Conservation (phyloP, 2,797 vertebrate genomes). For the Sebastes minor region DNA sequence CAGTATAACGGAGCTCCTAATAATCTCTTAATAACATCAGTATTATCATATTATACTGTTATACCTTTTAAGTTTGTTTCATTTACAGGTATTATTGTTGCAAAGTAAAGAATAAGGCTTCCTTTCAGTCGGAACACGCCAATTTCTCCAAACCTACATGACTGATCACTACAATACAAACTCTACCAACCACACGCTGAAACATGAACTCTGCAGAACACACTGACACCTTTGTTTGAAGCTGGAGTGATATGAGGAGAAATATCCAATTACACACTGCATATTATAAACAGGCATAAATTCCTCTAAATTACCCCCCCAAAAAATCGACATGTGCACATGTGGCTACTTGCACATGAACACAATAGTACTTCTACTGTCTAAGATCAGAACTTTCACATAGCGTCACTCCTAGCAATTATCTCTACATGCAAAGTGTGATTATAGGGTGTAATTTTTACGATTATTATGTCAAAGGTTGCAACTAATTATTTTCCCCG, state of each 20-base stretch:
- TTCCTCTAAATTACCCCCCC: not conserved
- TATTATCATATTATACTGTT: not conserved
- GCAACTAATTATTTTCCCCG: not conserved
- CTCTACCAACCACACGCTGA: not conserved
- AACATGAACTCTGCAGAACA: not conserved
- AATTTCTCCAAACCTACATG: not conserved
- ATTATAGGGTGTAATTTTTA: not conserved
- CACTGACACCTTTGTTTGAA: not conserved
- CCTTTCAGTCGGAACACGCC: not conserved
- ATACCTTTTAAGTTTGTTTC: not conserved
- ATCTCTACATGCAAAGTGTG: not conserved
- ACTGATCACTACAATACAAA: not conserved
- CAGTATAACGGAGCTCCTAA: fast-evolving
- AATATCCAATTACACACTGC: not conserved
- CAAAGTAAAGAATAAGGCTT: not conserved
- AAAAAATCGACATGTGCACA: not conserved
- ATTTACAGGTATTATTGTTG: not conserved
- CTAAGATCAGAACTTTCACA: not conserved
- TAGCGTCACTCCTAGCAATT: not conserved
- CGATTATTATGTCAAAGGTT: too few relatives aligned
- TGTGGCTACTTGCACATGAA: not conserved
- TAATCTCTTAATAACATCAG: not conserved
- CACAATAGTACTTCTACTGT: not conserved
- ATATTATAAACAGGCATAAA: not conserved
- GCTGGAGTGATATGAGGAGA: not conserved